Percentiles rank a stretch among this genome's conserved stretches.
Conservation (phyloP, 1,140 invertebrate genomes). For the Hyposmocoma kahamanoa region DNA sequence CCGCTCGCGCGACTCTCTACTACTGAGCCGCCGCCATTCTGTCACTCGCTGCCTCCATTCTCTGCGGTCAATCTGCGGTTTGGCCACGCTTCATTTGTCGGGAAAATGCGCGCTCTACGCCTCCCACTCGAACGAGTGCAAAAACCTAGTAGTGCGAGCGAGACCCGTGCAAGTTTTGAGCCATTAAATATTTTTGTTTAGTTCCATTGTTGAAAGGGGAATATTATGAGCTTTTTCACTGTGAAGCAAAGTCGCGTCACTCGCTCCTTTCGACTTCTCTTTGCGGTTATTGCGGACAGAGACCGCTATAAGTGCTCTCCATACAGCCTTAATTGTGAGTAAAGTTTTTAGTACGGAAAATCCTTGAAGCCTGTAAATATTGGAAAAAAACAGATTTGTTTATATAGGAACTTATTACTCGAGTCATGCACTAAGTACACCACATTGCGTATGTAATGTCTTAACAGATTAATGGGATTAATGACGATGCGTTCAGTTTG, state of each 20-base stretch:
- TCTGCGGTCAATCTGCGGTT: conserved; percentile 74
- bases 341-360: conserved; percentile 2
- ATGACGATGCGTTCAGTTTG: conserved; percentile 13
- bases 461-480: conserved; percentile 10
- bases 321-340: not conserved
- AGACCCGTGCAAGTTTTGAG: conserved; percentile 59
- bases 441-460: conserved; percentile 12
- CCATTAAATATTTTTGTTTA: conserved; percentile 69
- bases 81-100: conserved; percentile 71
- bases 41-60: conserved; percentile 72
- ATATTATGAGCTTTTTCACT: conserved; percentile 69
- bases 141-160: conserved; percentile 25
- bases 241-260: conserved; percentile 35
- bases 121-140: conserved; percentile 36
- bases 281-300: conserved; percentile 31
- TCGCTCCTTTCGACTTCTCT: conserved; percentile 31
- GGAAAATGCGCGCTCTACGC: conserved; percentile 48
- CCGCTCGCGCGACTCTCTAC: conserved; percentile 51
- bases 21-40: conserved; percentile 69
- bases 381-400: too few species aligned
- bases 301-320: conserved; percentile 25
- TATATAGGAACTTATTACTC: too few species aligned
- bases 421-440: too few species aligned
- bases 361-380: too few species aligned
- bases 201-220: conserved; percentile 63